Evolutionary conservation across 2,888 invertebrate species (phyloP), one percentile per base, ranked within the genome.

Genomic region (Chrysodeixis includens): DNA sequence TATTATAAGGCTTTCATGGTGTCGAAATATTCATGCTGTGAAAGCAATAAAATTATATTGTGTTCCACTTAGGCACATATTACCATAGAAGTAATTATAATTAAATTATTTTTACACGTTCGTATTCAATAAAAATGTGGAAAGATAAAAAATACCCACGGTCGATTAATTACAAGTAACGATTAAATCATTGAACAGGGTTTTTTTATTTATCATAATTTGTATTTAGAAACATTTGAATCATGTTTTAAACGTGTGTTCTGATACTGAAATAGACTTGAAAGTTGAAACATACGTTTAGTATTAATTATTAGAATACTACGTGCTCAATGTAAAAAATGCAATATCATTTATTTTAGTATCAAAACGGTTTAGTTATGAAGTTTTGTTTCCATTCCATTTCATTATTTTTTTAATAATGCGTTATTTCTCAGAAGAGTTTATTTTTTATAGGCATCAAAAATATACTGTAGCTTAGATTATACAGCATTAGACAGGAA

Each of bases 11-110:
- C 59, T 60, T 63, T 57, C 46, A 62, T 66, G 71, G 54, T 55
- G 46, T 64, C 30, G 56, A 16, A 54, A 61, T 71, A 56, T 52
- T 64, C 73, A 82, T 75, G 82, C 82, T 75, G 79, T 67, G 62
- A 67, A 75, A 69, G 70, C 62, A 55, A 58, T n/a, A n/a, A n/a
- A n/a, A n/a, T n/a, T n/a, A n/a, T n/a, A n/a, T 52, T 71, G 62
- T 63, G 69, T 66, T 76, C 76, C 81, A 84, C 83, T 83, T 82
- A 74, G 32, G 74, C 87, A 89, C 90, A 88, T 88, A 89, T 90
- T 89, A 90, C 90, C 90, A 88, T 85, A 8, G 35, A 40, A 40
- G 44, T 32, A 59, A 49, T 55, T 1, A 0, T 10, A 56, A 8
- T 9, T 30, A 51, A 14, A 16, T 10, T 0, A 32, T n/a, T n/a